Evolutionary conservation across 30 jellyfish, hydroid and myxozoan genomes (phyloP).

Genomic region (Cassiopea andromeda): DNA sequence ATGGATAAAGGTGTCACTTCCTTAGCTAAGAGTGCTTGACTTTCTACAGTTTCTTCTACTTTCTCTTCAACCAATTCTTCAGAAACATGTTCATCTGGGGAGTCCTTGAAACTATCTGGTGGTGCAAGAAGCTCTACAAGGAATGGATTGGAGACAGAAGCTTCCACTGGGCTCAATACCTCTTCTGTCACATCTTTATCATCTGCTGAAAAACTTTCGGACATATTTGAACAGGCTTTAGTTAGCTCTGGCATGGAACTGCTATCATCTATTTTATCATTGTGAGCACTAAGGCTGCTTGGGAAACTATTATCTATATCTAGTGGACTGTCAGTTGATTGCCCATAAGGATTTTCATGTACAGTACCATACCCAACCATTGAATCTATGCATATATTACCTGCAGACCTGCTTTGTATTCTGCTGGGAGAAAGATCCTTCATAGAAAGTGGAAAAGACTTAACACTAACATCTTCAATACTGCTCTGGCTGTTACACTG

Average conservation of each 20-base stretch:
- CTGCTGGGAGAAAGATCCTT: constrained; percentile 56
- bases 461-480: constrained; percentile 40
- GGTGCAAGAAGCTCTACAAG: constrained; percentile 73
- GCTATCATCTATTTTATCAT: background rate
- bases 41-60: constrained; percentile 11
- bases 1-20: constrained; percentile 11
- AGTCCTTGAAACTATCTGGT: constrained; percentile 84
- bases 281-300: background rate
- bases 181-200: background rate
- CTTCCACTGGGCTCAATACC: background rate
- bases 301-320: constrained; percentile 3
- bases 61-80: constrained; percentile 25
- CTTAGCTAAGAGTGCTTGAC: background rate
- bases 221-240: constrained; percentile 13
- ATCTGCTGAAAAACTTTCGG: constrained; percentile 8
- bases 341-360: constrained; percentile 4
- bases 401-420: constrained; percentile 82
- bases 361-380: constrained; percentile 2
- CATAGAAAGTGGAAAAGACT: constrained; percentile 25
- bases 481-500: constrained; percentile 67
- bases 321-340: background rate
- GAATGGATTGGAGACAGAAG: constrained; percentile 21
- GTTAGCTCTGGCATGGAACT: background rate
- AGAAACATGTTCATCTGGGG: constrained; percentile 37
- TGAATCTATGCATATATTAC: constrained; percentile 50